Base-by-base conservation (phyloP, 1,140 invertebrate genomes). In the Nasonia giraulti region DNA sequence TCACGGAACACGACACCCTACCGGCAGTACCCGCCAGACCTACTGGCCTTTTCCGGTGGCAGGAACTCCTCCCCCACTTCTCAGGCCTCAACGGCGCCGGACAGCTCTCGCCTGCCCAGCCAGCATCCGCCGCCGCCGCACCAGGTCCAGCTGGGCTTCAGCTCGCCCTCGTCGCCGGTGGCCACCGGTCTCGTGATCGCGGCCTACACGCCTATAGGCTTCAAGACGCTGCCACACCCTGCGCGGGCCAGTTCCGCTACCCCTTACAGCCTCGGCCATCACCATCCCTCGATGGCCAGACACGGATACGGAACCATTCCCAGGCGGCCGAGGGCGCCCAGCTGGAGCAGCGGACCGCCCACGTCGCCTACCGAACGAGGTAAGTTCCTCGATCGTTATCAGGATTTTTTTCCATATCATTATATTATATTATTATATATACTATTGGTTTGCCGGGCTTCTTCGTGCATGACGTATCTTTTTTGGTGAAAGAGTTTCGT, bases 221-320 rank as follows among this genome's bases (percentile, higher is more conserved):
- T 95, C 90, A 95, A 95, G 86, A 96, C 96, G 2, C 88, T 97
- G 73, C 96, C 96, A 1, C 95, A 96, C 88, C 96, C 95, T 17
- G 33, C 33, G 3, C 50, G 85, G 6, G 75, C 85, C 14, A 94
- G 96, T 68, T 96, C 95, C 27, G 95, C 95, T 66, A 96, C 96
- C 0, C 96, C 96, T 0, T 97, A 96, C 89, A 86, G 92, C 85
- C 6, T 80, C 0, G 76, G 94, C 80, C 93, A 83, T 92, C 93
- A 69, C 93, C 69, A 94, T 92, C 86, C 94, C 92, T 83, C 95
- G 12, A 94, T 95, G 74, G 95, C 96, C n/a, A 94, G 96, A 80
- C 95, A 96, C 90, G 96, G 96, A 6, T 97, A 97, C 89, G 96
- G 97, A 11, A 97, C 97, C 8, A 97, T 98, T 82, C 97, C 97